Evolutionary conservation across 2,888 invertebrate species (phyloP), one percentile per base, ranked within the genome.

Genomic region (Apeira syringaria): DNA sequence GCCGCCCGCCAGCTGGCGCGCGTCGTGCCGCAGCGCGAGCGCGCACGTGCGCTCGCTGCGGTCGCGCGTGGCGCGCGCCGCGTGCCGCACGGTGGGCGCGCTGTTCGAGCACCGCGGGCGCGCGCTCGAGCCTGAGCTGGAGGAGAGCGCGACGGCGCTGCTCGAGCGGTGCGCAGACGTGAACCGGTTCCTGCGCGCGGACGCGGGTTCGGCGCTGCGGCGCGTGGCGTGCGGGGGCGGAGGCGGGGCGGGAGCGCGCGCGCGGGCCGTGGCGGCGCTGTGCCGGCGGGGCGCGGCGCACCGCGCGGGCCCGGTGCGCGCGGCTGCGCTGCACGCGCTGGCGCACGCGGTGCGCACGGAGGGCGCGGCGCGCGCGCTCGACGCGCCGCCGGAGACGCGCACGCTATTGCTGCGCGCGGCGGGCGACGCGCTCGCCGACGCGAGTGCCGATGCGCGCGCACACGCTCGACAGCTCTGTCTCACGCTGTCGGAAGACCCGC

Each of bases 141-240:
- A 99, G 67, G 96, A 97, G 69, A 91, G 97, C 34, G 94, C 94
- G 0, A 93, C 92, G 11, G 94, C 96, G 5, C 83, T 99, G 42
- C 90, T 99, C 17, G 95, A 96, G 58, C 94, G 98, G 47, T 95
- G 97, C 33, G 97, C 98, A 0, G 99, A 99, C 69, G 98, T 97
- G 4, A 98, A 98, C 82, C 94, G 95, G 59, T 98, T 99, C 74
- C 92, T 99, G 34, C 92, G 98, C 11, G 95, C 95, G 20, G 99
- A 99, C 79, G 96, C 98, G 2, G 94, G 94, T 42, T 91, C 92
- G 5, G 96, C 98, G 0, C 80, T 99, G 26, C 95, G 94, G 61
- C 91, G 93, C 7, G 94, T 99, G 92, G 94, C 97, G 43, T 94
- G 96, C 42, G 92, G 94, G 47, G 91, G 96, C 9, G 93, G 94